Evolutionary conservation across 2,797 vertebrate genomes (phyloP), one percentile per base, ranked within the genome.

Genomic region (Octomys mimax): DNA sequence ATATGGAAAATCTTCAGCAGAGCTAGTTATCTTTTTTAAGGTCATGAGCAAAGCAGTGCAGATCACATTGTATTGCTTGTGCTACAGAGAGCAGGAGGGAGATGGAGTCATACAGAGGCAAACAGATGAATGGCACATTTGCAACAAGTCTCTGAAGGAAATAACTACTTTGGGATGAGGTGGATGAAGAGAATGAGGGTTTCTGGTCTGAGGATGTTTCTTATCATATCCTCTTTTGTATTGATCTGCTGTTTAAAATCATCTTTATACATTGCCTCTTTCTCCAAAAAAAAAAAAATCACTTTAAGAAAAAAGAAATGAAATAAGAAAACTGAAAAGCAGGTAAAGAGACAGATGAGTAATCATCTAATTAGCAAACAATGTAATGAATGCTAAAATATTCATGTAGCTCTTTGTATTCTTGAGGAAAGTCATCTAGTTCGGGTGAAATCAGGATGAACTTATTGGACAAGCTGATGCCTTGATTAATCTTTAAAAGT

Each of bases 401-500:
- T 81, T 68, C 36, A 10, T 5, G 3, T 1, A 21, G 31, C 16
- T 46, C 3, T 71, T 59, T 9, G 31, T 36, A 33, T 49, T 64
- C 68, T 73, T 8, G 36, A 81, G 49, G 24, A 68, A 61, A 39
- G 19, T 0, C 4, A 7, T 22, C 26, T 26, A 22, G 21, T 3
- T 4, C 28, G 31, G 12, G 4, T 21, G 5, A 71, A 49, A 12
- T 70, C n/a, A 57, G 82, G 77, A 79, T 81, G 89, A 85, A 92
- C 10, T 2, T 49, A 39, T 1, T 39, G 16, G 36, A 54, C 12
- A 33, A 33, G 46, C 78, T 81, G 14, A 31, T 16, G 49, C 22
- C 73, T 75, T 87, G 80, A 75, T 11, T 64, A 87, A 87, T 26
- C 73, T 96, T 91, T 59, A 80, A 87, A 93, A 33, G 24, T 57